phyloP scores from a whole-genome alignment of 2,797 vertebrate genomes.

The Oceanodroma leucorhoa region DNA sequence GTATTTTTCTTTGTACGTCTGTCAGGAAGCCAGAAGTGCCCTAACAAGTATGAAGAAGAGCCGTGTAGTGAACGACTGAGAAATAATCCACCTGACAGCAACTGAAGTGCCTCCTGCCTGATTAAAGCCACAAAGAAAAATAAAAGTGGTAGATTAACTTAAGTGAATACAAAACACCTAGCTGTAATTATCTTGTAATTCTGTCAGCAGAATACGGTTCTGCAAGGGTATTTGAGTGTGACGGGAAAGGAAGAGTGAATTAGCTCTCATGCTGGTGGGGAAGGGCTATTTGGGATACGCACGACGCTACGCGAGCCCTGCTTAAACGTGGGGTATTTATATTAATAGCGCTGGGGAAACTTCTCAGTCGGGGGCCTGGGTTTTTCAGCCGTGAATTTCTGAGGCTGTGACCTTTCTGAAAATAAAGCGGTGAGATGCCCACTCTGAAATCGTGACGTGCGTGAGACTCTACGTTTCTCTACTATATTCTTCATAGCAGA shows the following conservation, averaged over 20 bases:
- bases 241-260: background rate
- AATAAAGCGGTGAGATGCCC: background rate
- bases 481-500: background rate
- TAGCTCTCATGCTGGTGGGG: background rate
- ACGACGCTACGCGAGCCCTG: rapidly evolving
- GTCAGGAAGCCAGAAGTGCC: constrained; percentile 53
- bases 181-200: constrained; percentile 53
- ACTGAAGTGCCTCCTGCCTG: constrained; percentile 1
- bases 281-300: background rate
- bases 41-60: constrained; percentile 29
- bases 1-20: constrained; percentile 48
- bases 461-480: background rate
- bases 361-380: background rate
- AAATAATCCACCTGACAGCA: constrained; percentile 62
- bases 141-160: constrained; percentile 36
- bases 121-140: constrained; percentile 15
- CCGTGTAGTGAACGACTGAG: background rate
- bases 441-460: background rate
- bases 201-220: background rate
- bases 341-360: background rate
- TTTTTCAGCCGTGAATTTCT: background rate
- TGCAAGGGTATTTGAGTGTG: background rate
- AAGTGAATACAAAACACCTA: constrained; percentile 46
- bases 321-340: rapidly evolving
- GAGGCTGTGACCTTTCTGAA: constrained; percentile 12